Evolutionary conservation across 2,797 vertebrate genomes (phyloP).

Genomic region (Forpus xanthops): DNA sequence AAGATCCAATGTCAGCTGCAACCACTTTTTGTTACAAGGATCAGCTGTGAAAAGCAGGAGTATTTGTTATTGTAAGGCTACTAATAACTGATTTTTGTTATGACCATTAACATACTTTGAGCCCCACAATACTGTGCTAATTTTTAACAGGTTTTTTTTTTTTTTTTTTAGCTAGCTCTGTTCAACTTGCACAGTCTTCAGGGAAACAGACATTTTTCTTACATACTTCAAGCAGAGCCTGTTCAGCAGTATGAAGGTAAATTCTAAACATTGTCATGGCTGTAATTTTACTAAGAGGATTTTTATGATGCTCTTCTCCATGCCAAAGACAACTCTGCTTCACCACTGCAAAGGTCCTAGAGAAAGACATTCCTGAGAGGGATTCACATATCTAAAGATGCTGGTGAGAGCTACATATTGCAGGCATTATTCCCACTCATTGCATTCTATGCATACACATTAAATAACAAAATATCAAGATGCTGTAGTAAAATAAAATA

Average conservation of each 20-base stretch:
- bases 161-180: neutral
- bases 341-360: neutral
- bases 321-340: neutral
- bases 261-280: neutral
- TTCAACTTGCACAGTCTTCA: neutral
- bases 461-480: neutral
- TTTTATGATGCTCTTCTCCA: neutral
- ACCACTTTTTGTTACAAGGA: neutral
- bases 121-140: accelerated
- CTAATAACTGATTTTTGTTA: neutral
- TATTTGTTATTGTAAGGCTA: neutral
- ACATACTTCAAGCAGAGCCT: neutral
- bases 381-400: neutral
- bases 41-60: neutral
- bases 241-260: neutral
- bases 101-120: neutral
- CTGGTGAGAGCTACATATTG: neutral
- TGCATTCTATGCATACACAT: neutral
- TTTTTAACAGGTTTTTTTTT: neutral
- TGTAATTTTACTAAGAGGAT: neutral
- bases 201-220: neutral
- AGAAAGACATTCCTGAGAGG: neutral
- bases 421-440: neutral
- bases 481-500: neutral
- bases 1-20: neutral